These are phyloP conservation scores for Fratercula arctica DNA, from an alignment of 2,797 vertebrate genomes.

Conservation along the genomic window DNA sequence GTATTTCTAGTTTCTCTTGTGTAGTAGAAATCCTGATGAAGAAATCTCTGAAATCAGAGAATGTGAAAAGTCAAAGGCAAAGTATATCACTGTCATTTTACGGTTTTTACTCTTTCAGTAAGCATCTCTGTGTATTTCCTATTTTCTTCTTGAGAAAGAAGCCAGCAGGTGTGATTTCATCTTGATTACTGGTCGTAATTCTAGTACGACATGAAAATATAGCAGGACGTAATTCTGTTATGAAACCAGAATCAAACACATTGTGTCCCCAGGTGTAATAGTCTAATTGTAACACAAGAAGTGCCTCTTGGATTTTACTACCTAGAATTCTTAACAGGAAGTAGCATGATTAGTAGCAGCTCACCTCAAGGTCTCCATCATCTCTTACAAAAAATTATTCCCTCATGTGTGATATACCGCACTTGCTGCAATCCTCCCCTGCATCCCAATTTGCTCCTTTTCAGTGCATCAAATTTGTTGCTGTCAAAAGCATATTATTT, in stretches of 20 bases:
- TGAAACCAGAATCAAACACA: not conserved
- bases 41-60: not conserved
- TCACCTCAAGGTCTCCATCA: not conserved
- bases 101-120: not conserved
- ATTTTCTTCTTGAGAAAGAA: not conserved
- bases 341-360: not conserved
- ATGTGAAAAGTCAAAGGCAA: not conserved
- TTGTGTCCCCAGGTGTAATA: not conserved
- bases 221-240: not conserved
- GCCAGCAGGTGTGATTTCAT: not conserved
- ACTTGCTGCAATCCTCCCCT: not conserved
- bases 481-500: not conserved
- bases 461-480: not conserved
- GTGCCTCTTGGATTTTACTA: not conserved
- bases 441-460: not conserved
- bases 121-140: not conserved
- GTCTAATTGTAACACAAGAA: not conserved
- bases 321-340: not conserved
- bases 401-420: fast-evolving
- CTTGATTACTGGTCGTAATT: not conserved
- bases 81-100: not conserved
- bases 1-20: not conserved
- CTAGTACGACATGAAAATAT: not conserved
- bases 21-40: not conserved
- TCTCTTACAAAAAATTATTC: not conserved